phyloP scores from a whole-genome alignment of 2,888 invertebrate genomes.

The Leptopterna dolabrata region DNA sequence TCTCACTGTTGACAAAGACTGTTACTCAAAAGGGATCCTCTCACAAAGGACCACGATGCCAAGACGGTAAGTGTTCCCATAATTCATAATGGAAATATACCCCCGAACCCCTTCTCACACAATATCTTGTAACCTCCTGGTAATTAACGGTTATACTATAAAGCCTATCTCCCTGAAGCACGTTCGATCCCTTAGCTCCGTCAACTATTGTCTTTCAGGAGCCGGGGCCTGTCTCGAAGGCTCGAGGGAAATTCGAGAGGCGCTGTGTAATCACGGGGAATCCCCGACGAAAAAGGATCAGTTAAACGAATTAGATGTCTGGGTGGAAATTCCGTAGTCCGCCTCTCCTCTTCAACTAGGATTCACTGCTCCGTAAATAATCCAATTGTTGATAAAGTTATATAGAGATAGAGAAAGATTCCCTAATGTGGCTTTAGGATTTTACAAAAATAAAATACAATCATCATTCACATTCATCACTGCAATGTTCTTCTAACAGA shows the following conservation, averaged over 20 bases:
- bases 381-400: not conserved
- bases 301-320: not conserved
- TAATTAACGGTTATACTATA: not conserved
- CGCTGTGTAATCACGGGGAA: not conserved
- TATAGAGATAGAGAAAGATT: too few species aligned
- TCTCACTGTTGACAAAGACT: not conserved
- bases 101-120: not conserved
- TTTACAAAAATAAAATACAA: too few species aligned
- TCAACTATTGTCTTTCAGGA: not conserved
- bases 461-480: too few species aligned
- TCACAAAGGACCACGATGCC: not conserved
- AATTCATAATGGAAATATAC: not conserved
- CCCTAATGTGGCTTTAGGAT: too few species aligned
- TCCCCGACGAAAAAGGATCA: not conserved
- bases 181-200: not conserved
- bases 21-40: not conserved
- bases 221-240: not conserved
- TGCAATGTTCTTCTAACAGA: too few species aligned
- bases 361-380: not conserved
- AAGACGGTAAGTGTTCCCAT: not conserved
- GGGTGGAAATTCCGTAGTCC: not conserved
- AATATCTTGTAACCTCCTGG: not conserved
- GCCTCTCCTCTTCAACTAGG: not conserved
- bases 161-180: not conserved
- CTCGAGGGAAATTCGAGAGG: not conserved